Evolutionary conservation across 2,113 vertebrate species (phyloP), one percentile per base, ranked within the genome.

Genomic region (Gopherus evgoodei): DNA sequence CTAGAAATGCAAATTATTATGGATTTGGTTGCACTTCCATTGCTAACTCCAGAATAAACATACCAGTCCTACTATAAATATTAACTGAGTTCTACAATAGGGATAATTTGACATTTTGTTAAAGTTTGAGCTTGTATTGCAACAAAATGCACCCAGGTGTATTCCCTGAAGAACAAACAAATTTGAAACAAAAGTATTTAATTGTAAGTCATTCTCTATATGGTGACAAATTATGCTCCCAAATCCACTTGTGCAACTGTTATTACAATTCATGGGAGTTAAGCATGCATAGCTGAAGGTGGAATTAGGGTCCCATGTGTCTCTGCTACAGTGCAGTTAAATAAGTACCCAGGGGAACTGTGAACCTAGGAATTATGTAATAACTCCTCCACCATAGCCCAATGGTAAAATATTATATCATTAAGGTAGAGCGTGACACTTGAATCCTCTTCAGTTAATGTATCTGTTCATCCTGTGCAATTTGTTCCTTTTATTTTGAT

Each of bases 11-110:
- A 94, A 86, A 47, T 47, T 44, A 9, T n/a, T 94, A 86, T 17
- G 94, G 91, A 72, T 95, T 91, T 92, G 83, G 93, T 90, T 94
- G 47, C 88, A 89, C 81, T 91, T 96, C 94, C 95, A 93, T 93
- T 91, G 81, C 92, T 96, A 89, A 95, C 96, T 86, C 87, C 2
- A 0, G 57, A 62, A 42, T 1, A 25, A 69, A 25, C 2, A 1
- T 0, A 81, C 79, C 86, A 69, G 38, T 92, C 89, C 96, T 6
- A 1, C 14, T 78, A 24, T 47, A 47, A 25, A 47, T 29, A 21
- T 12, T 42, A 78, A 47, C 24, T 27, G 12, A 24, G 24, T 22
- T 44, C 24, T 44, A 29, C 75, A 78, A 8, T 4, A 29, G 42
- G 22, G 24, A 8, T 47, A 47, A 25, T 78, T 78, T 78, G 42